phyloP scores from a whole-genome alignment of 2,888 invertebrate species.

The Cephus nigrinus region DNA sequence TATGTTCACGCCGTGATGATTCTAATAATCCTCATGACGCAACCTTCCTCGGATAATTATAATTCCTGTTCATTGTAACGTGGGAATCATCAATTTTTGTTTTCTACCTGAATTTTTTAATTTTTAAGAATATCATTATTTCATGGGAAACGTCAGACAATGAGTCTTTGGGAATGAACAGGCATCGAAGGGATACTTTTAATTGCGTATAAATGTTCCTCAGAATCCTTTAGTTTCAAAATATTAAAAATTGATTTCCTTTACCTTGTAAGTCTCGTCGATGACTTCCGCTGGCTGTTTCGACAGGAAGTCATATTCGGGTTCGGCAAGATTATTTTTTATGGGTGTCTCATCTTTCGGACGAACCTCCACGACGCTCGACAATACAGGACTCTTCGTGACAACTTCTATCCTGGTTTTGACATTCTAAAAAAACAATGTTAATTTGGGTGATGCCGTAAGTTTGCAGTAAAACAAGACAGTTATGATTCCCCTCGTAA shows the following conservation, averaged over 20 bases:
- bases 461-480: background rate
- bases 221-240: background rate
- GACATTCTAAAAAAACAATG: constrained; percentile 25
- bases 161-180: background rate
- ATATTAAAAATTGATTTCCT: constrained; percentile 26
- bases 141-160: background rate
- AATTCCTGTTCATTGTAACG: background rate
- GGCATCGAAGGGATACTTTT: background rate
- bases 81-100: background rate
- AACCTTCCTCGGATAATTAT: background rate
- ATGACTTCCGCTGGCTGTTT: constrained; percentile 87
- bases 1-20: background rate
- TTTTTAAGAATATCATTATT: background rate
- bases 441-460: background rate
- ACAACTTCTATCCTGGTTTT: constrained; percentile 40
- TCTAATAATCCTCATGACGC: background rate
- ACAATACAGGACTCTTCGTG: constrained; percentile 63
- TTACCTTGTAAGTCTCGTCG: constrained; percentile 85
- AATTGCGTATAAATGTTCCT: background rate
- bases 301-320: constrained; percentile 87
- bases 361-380: constrained; percentile 71
- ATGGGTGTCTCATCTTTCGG: constrained; percentile 60
- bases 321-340: constrained; percentile 81
- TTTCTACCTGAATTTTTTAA: background rate
- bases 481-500: background rate